These are phyloP conservation scores for Hirtodrosophila histrioides DNA, from an alignment of 2,888 invertebrate species.

Conservation along the genomic window DNA sequence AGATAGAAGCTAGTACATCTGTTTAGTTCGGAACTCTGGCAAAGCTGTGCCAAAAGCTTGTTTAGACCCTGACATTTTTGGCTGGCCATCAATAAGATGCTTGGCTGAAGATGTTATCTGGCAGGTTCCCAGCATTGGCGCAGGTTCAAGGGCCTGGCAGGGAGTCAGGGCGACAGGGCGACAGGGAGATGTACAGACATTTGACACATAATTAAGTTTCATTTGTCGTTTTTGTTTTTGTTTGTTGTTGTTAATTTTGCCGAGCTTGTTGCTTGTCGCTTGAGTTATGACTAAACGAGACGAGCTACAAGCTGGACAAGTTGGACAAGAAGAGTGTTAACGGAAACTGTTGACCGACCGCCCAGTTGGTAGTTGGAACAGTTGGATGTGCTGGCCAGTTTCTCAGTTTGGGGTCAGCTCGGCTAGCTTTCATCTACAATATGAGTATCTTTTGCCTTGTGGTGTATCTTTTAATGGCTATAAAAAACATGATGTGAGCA, in stretches of 20 bases:
- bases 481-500: constrained; percentile 44
- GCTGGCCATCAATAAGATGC: constrained; percentile 8
- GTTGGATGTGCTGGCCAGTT: constrained; percentile 45
- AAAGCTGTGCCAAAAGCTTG: too few relatives aligned
- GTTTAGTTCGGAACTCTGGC: too few relatives aligned
- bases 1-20: too few relatives aligned
- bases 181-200: constrained; percentile 14
- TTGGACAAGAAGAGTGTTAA: constrained; percentile 52
- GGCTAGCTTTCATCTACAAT: constrained; percentile 73
- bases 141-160: constrained; percentile 24
- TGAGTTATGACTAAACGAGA: constrained; percentile 54
- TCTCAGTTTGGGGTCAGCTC: constrained; percentile 52
- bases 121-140: constrained; percentile 38
- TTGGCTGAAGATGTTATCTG: constrained; percentile 28
- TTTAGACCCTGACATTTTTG: not conserved
- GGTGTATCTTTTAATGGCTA: constrained; percentile 66
- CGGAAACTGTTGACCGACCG: constrained; percentile 63
- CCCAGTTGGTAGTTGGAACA: constrained; percentile 31
- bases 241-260: constrained; percentile 9
- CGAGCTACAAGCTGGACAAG: constrained; percentile 54
- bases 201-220: constrained; percentile 48
- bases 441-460: constrained; percentile 35
- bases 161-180: not conserved
- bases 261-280: constrained; percentile 1
- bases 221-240: constrained; percentile 35